Conservation (phyloP, 1,140 invertebrate genomes). For the Drosophila ohnishii region DNA sequence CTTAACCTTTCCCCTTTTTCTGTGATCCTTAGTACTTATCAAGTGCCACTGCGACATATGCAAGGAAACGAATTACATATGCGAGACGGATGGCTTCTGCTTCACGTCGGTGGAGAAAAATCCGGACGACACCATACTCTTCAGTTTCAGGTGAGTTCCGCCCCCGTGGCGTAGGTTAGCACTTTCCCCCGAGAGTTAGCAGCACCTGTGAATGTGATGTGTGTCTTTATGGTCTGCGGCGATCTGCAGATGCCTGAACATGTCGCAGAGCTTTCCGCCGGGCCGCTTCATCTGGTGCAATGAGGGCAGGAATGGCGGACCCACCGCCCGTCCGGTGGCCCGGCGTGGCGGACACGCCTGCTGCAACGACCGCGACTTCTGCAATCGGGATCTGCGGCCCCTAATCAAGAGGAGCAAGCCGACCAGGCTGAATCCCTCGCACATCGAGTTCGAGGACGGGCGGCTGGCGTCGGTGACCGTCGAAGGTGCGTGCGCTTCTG, state of each 20-base stretch:
- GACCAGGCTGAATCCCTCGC: conserved; percentile 6
- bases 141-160: conserved; percentile 89
- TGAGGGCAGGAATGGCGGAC: conserved; percentile 82
- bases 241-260: conserved; percentile 86
- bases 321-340: conserved; percentile 73
- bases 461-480: conserved; percentile 42
- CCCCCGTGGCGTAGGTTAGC: conserved; percentile 5
- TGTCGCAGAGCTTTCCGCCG: conserved; percentile 88
- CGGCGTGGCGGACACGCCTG: conserved; percentile 73
- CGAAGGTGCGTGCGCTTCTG: conserved; percentile 72
- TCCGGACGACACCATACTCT: conserved; percentile 85
- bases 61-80: conserved; percentile 90
- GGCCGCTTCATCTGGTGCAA: conserved; percentile 87
- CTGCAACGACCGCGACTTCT: conserved; percentile 87
- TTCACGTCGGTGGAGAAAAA: conserved; percentile 90
- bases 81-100: conserved; percentile 94
- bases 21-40: conserved; percentile 84
- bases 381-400: conserved; percentile 85
- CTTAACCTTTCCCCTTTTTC: background rate
- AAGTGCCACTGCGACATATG: conserved; percentile 92
- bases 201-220: conserved; percentile 24
- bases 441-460: conserved; percentile 16
- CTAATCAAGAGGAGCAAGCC: conserved; percentile 49
- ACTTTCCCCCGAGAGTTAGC: conserved; percentile 12
- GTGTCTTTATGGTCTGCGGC: conserved; percentile 30